Percentiles rank a stretch among this genome's conserved stretches.
Conservation (phyloP, 2,888 invertebrate species). For the Scaptomyza polygonia region DNA sequence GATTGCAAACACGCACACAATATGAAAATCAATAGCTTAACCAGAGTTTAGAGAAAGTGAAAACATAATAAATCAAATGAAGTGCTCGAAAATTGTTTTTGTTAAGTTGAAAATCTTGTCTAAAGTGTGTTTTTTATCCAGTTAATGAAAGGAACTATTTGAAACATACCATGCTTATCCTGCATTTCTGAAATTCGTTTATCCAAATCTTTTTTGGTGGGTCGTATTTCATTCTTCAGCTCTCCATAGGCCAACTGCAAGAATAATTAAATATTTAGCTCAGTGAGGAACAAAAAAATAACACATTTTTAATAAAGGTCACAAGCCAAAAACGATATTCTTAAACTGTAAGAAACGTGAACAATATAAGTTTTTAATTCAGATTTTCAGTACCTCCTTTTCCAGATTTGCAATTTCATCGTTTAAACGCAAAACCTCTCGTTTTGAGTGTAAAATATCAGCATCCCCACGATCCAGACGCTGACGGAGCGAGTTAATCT, state of each 20-base stretch:
- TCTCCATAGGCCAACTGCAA: constrained; percentile 87
- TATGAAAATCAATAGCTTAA: constrained; percentile 85
- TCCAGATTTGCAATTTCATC: constrained; percentile 92
- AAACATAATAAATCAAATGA: background rate
- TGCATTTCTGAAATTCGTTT: constrained; percentile 92
- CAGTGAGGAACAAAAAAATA: background rate
- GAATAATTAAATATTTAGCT: constrained; percentile 2
- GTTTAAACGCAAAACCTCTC: constrained; percentile 91
- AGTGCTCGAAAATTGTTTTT: constrained; percentile 15
- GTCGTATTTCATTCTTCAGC: constrained; percentile 86
- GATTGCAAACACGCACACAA: constrained; percentile 58
- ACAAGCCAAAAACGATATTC: too few species aligned
- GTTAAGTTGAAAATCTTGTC: too few species aligned
- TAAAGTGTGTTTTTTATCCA: background rate
- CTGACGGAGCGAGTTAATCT: constrained; percentile 90
- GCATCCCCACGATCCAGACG: constrained; percentile 91
- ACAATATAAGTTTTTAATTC: too few species aligned
- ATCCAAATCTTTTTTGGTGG: constrained; percentile 89
- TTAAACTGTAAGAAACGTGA: too few species aligned
- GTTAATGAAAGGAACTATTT: constrained; percentile 30
- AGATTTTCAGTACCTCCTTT: constrained; percentile 87
- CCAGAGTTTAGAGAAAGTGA: constrained; percentile 70
- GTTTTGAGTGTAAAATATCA: constrained; percentile 91
- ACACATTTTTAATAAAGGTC: too few species aligned
- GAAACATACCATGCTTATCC: constrained; percentile 92